Conservation (phyloP, 2,888 invertebrate genomes). For the Heliconius charithonia region DNA sequence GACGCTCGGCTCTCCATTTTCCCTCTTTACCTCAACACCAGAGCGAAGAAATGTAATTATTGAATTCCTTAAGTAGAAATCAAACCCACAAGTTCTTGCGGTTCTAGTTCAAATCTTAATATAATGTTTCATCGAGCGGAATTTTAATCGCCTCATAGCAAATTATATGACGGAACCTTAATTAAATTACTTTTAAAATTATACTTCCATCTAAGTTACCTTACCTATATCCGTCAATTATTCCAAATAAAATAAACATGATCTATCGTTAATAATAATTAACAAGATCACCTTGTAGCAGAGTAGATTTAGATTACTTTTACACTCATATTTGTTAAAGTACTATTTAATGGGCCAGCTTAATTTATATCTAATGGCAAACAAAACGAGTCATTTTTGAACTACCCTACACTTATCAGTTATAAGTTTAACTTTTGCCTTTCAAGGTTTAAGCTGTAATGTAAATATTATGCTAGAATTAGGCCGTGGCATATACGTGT, state of each 20-base stretch:
- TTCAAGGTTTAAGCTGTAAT: background rate
- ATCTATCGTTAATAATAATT: background rate
- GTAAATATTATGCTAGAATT: background rate
- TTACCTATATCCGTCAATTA: background rate
- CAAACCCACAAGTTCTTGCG: too few relatives aligned
- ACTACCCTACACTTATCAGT: background rate
- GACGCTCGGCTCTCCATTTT: too few relatives aligned
- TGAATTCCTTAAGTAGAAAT: too few relatives aligned
- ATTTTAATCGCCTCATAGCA: background rate
- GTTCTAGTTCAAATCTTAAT: background rate
- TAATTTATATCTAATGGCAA: constrained; percentile 4
- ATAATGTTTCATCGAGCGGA: background rate
- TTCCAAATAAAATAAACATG: background rate
- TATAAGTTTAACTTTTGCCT: background rate
- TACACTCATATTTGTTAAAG: constrained; percentile 5
- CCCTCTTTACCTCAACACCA: too few relatives aligned
- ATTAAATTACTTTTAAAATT: background rate
- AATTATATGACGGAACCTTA: background rate
- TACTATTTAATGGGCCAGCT: background rate
- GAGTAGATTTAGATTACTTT: background rate
- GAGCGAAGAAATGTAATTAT: too few relatives aligned
- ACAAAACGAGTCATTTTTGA: background rate
- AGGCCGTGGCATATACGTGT: too few relatives aligned
- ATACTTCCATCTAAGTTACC: background rate
- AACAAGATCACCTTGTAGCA: constrained; percentile 4